A percentile compares a stretch with the other conserved stretches of the same genome.
These are phyloP conservation scores for Nestor notabilis DNA, from an alignment of 2,113 vertebrate genomes.

Conservation along the genomic window DNA sequence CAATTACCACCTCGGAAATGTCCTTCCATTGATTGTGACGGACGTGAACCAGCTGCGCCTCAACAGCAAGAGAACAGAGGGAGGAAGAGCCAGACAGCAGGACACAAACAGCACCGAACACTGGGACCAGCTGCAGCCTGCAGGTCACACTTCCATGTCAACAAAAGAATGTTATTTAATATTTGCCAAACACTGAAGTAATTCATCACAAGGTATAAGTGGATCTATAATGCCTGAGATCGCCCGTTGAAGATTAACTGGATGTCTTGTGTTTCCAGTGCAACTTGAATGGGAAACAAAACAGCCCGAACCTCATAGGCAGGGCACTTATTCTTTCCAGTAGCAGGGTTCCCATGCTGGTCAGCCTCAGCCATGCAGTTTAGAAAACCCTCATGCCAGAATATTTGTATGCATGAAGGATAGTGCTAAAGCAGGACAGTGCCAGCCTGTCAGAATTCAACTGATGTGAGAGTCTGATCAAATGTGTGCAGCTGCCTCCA, in stretches of 20 bases:
- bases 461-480: constrained; percentile 8
- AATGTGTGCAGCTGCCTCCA: not conserved
- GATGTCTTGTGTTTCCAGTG: constrained; percentile 61
- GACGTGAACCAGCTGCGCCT: constrained; percentile 75
- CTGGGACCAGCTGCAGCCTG: constrained; percentile 76
- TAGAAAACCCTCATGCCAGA: constrained; percentile 25
- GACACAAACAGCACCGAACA: constrained; percentile 57
- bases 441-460: not conserved
- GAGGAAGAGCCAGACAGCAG: constrained; percentile 47
- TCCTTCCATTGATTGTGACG: constrained; percentile 69
- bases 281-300: constrained; percentile 26
- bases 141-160: constrained; percentile 65
- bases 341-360: constrained; percentile 40
- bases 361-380: not conserved
- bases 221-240: constrained; percentile 74
- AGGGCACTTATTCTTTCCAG: constrained; percentile 19
- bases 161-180: constrained; percentile 55
- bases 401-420: constrained; percentile 13
- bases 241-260: constrained; percentile 71
- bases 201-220: constrained; percentile 77
- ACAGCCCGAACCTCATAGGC: not conserved
- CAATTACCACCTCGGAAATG: constrained; percentile 75
- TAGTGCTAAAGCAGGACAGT: not conserved
- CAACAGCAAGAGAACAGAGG: constrained; percentile 19
- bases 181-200: constrained; percentile 75